These are phyloP conservation scores for Zygogramma bicolorata DNA, from an alignment of 2,888 invertebrate genomes.

Conservation along the genomic window DNA sequence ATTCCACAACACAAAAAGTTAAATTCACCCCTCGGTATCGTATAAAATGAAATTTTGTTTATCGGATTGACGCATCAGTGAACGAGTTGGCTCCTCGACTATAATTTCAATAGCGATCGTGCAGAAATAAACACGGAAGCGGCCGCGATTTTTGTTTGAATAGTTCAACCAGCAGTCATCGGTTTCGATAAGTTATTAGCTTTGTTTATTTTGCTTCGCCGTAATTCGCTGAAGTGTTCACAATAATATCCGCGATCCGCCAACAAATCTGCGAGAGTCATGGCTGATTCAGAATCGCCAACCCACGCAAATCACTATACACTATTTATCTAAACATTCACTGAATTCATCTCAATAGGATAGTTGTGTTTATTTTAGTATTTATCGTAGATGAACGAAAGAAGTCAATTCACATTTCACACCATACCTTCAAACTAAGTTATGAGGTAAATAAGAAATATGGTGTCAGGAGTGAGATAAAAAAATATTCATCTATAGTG, in stretches of 20 bases:
- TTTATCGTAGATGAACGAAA: too few relatives aligned
- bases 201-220: not conserved
- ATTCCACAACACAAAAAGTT: too few relatives aligned
- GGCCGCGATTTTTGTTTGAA: not conserved
- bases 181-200: not conserved
- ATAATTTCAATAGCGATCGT: not conserved
- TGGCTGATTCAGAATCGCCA: not conserved
- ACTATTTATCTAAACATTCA: too few relatives aligned
- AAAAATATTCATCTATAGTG: too few relatives aligned
- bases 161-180: not conserved
- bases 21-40: too few relatives aligned
- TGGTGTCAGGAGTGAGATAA: too few relatives aligned
- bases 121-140: conserved; percentile 4
- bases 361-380: too few relatives aligned
- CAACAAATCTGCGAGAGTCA: not conserved
- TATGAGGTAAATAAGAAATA: too few relatives aligned
- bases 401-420: too few relatives aligned
- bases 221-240: not conserved
- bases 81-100: not conserved
- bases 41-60: not conserved
- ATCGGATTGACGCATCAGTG: too few relatives aligned
- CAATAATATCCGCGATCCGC: not conserved
- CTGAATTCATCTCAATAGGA: too few relatives aligned
- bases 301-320: not conserved
- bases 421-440: too few relatives aligned